Evolutionary conservation across 2,888 invertebrate species (phyloP).

Genomic region (Microplitis deprimator): DNA sequence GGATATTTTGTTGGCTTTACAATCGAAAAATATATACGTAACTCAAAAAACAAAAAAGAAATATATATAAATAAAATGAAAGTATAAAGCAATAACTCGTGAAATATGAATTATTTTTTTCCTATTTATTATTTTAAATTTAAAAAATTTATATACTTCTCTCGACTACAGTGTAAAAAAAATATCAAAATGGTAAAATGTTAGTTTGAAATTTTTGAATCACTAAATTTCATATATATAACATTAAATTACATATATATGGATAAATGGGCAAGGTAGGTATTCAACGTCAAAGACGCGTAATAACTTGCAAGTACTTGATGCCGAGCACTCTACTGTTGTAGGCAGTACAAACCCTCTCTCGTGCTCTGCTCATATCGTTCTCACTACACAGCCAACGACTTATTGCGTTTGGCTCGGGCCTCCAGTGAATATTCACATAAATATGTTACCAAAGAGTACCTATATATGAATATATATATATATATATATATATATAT

Average conservation of each 20-base stretch:
- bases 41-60: background rate
- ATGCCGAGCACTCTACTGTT: slow-evolving; percentile 29
- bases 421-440: slow-evolving; percentile 30
- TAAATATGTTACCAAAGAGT: slow-evolving; percentile 35
- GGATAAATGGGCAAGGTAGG: slow-evolving; percentile 47
- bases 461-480: background rate
- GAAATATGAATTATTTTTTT: background rate
- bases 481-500: background rate
- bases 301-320: slow-evolving; percentile 60
- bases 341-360: slow-evolving; percentile 32
- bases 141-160: background rate
- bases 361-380: slow-evolving; percentile 37
- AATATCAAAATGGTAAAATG: background rate
- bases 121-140: background rate
- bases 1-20: slow-evolving; percentile 16
- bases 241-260: slow-evolving; percentile 12
- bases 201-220: background rate
- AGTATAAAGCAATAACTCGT: background rate
- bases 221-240: background rate
- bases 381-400: slow-evolving; percentile 42
- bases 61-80: background rate
- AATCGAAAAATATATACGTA: background rate
- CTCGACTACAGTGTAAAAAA: background rate
- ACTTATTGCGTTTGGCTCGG: slow-evolving; percentile 51
- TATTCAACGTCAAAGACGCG: slow-evolving; percentile 59